Base-by-base conservation (phyloP, 2,888 invertebrate genomes). In the Melieria omissa region DNA sequence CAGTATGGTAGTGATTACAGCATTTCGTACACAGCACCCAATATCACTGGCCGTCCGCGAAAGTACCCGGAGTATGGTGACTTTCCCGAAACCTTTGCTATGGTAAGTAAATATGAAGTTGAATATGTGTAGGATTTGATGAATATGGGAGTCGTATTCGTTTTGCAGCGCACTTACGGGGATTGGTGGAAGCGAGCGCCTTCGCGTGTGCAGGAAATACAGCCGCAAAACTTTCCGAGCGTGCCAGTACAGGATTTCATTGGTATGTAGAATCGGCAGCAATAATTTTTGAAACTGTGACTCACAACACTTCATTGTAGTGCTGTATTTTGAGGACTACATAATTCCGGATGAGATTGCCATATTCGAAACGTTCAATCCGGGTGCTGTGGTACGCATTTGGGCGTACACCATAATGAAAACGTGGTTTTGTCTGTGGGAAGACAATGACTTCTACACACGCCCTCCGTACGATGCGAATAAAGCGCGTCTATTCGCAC, bases 1-100 rank as follows among this genome's bases (percentile, higher is more conserved):
- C 95, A 95, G 87, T 97, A 97, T 88, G 97, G 96, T 74, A 94
- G 93, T 85, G 93, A 93, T 86, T 92, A 91, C 74, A 95, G 95
- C 88, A 93, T 95, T 83, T 95, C 95, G 0, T 97, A 97, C 83
- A 93, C 95, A 4, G 96, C 95, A 5, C 90, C 92, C 67, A 97
- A 97, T 88, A 90, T 97, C 71, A 91, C 93, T 66, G 96, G 96
- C 8, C 92, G 93, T 79, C 94, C 94, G 10, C 92, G 92, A 44
- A 93, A 94, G 85, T 97, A 92, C 88, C 97, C 97, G 0, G 91
- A 92, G 75, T 96, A 96, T 86, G 97, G 97, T 16, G 97, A 97
- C 85, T 96, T 94, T 88, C 94, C 95, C 9, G 93, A 95, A 86
- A 93, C 95, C 12, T 97, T 94, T 88, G 94, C 95, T 72, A 93